These are phyloP conservation scores for Microctonus brassicae DNA, from an alignment of 2,888 invertebrate species.

Conservation along the genomic window DNA sequence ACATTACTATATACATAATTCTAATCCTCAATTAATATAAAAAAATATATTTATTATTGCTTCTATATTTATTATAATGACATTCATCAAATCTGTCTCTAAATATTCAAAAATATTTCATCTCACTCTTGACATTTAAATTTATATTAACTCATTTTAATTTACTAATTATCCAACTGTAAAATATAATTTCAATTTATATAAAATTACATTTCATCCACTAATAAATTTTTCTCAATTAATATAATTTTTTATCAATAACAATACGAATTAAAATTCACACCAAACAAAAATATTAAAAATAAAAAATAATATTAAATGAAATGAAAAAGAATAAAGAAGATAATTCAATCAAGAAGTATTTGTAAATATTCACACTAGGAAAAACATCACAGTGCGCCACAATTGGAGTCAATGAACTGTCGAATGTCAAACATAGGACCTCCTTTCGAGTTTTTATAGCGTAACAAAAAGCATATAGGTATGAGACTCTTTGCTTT, in stretches of 20 bases:
- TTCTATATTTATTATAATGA: no score
- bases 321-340: constrained; percentile 17
- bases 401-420: constrained; percentile 19
- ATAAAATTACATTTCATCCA: not conserved
- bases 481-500: no score
- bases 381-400: not conserved
- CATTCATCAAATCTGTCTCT: no score
- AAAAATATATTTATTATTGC: no score
- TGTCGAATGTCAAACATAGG: constrained; percentile 35
- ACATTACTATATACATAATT: no score
- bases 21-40: no score
- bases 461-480: no score
- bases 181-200: not conserved
- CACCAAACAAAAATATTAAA: not conserved
- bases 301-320: not conserved
- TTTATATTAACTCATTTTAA: not conserved
- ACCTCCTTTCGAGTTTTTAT: no score
- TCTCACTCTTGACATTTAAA: not conserved
- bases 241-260: not conserved
- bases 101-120: no score
- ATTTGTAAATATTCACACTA: no score
- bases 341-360: no score
- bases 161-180: not conserved
- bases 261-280: not conserved
- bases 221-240: not conserved